Evolutionary conservation across 1,140 invertebrate genomes (phyloP).

Genomic region (Heliconius melpomene): DNA sequence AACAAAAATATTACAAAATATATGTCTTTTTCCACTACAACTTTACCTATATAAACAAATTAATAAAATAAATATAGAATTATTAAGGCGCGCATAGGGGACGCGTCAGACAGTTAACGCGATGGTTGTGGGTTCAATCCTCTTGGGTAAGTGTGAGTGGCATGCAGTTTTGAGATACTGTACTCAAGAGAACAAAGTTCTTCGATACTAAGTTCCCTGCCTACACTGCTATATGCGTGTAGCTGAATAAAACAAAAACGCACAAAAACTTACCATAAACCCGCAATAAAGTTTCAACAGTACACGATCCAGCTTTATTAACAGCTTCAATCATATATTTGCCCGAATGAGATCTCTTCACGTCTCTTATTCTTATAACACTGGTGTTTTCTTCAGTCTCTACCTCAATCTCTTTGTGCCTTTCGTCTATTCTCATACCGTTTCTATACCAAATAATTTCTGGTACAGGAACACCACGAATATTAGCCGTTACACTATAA

Average conservation of each 20-base stretch:
- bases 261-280: slow-evolving; percentile 85
- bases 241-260: neutral
- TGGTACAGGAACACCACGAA: slow-evolving; percentile 86
- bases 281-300: slow-evolving; percentile 87
- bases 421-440: slow-evolving; percentile 73
- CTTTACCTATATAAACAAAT: no score
- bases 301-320: slow-evolving; percentile 86
- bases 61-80: no score
- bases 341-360: slow-evolving; percentile 84
- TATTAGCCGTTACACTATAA: slow-evolving; percentile 83
- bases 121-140: no score
- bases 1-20: no score
- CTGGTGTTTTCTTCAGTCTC: slow-evolving; percentile 82
- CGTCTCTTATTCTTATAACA: slow-evolving; percentile 83
- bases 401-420: slow-evolving; percentile 79
- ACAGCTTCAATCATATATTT: slow-evolving; percentile 85
- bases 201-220: neutral
- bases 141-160: no score
- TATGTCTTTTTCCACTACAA: no score
- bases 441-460: slow-evolving; percentile 85
- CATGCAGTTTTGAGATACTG: no score
- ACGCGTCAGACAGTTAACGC: no score
- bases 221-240: neutral
- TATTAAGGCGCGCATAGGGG: no score
- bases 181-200: no score